Conservation (phyloP, 2,797 vertebrate species). For the Artibeus jamaicensis region DNA sequence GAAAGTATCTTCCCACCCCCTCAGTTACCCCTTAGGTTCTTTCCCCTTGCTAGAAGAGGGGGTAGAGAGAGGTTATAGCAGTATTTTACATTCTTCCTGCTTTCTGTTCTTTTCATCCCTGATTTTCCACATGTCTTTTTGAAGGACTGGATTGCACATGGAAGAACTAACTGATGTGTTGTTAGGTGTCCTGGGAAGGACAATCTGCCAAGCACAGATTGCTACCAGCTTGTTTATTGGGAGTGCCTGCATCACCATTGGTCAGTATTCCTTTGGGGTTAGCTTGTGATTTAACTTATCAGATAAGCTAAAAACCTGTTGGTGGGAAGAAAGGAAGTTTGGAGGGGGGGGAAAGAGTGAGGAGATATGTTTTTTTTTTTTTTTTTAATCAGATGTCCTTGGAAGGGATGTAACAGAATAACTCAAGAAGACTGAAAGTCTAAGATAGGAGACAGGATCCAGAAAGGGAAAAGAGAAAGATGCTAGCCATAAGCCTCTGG, state of each 20-base stretch:
- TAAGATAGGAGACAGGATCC: not conserved
- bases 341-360: not conserved
- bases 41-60: constrained; percentile 11
- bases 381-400: not conserved
- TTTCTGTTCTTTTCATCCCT: constrained; percentile 54
- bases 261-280: not conserved
- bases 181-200: constrained; percentile 26
- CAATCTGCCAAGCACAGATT: constrained; percentile 13
- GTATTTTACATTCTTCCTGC: constrained; percentile 44
- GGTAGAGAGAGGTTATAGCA: not conserved
- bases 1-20: constrained; percentile 34
- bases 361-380: not conserved
- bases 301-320: not conserved
- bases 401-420: not conserved
- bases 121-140: constrained; percentile 1
- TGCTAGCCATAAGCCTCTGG: not conserved
- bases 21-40: not conserved
- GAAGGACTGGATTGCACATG: not conserved
- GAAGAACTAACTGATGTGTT: not conserved
- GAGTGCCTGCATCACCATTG: not conserved
- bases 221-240: not conserved
- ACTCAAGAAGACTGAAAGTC: not conserved
- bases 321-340: not conserved
- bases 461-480: not conserved
- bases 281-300: constrained; percentile 27